Percentiles rank a stretch among this genome's conserved stretches.
Conservation (phyloP, 2,888 invertebrate species). For the Drepana falcataria region DNA sequence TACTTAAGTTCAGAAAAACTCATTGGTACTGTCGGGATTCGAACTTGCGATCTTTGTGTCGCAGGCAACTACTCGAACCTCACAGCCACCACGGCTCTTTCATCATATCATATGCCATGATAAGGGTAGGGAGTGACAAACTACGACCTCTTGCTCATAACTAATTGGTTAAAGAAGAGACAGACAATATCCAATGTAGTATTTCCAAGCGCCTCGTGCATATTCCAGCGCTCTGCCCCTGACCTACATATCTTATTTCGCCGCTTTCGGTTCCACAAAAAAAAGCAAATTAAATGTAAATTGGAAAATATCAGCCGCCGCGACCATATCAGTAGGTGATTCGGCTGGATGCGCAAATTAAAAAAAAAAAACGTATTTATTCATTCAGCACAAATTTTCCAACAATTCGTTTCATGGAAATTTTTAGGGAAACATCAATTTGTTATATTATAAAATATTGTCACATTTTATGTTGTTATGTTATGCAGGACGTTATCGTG, state of each 20-base stretch:
- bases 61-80: no score
- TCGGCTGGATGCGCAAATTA: not conserved
- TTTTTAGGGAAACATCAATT: not conserved
- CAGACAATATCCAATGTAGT: not conserved
- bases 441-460: not conserved
- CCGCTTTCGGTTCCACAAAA: not conserved
- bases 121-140: no score
- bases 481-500: not conserved
- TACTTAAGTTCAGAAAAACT: no score
- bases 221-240: not conserved
- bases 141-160: no score
- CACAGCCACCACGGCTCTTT: no score
- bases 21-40: no score
- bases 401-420: not conserved
- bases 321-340: not conserved
- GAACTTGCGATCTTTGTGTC: no score
- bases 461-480: no score
- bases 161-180: not conserved
- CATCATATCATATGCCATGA: no score
- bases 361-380: not conserved
- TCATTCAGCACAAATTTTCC: not conserved
- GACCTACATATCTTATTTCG: not conserved
- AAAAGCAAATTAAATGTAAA: not conserved
- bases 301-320: not conserved
- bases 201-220: not conserved